Conservation (phyloP, 2,113 vertebrate species). For the Pseudorhombus dupliciocellatus region DNA sequence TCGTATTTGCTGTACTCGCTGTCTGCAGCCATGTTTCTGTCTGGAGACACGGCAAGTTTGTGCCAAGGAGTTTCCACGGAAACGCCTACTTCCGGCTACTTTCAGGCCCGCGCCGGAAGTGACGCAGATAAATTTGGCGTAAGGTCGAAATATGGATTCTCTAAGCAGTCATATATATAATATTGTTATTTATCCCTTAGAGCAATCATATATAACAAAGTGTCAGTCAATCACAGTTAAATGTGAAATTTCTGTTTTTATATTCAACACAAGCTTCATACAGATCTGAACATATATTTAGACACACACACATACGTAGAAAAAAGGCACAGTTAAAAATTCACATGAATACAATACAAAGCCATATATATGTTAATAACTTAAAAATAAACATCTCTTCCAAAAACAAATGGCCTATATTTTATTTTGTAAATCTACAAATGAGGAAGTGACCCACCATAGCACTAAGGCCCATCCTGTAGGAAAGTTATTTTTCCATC, state of each 20-base stretch:
- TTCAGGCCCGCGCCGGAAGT: neutral
- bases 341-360: neutral
- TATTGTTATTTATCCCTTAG: too few relatives aligned
- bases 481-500: conserved; percentile 8
- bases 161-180: too few relatives aligned
- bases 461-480: neutral
- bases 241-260: too few relatives aligned
- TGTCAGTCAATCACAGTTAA: too few relatives aligned
- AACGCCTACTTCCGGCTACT: conserved; percentile 34
- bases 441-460: neutral
- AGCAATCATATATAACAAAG: too few relatives aligned
- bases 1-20: conserved; percentile 56
- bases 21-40: conserved; percentile 52
- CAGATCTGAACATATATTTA: neutral
- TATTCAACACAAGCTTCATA: too few relatives aligned
- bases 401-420: neutral
- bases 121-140: neutral
- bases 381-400: neutral
- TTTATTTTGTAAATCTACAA: neutral
- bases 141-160: neutral
- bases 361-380: neutral
- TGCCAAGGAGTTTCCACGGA: conserved; percentile 54
- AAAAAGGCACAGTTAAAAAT: neutral
- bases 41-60: conserved; percentile 24
- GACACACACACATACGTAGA: neutral